Evolutionary conservation across 2,888 invertebrate species (phyloP), one percentile per base, ranked within the genome.

Genomic region (Protodeltote pygarga): DNA sequence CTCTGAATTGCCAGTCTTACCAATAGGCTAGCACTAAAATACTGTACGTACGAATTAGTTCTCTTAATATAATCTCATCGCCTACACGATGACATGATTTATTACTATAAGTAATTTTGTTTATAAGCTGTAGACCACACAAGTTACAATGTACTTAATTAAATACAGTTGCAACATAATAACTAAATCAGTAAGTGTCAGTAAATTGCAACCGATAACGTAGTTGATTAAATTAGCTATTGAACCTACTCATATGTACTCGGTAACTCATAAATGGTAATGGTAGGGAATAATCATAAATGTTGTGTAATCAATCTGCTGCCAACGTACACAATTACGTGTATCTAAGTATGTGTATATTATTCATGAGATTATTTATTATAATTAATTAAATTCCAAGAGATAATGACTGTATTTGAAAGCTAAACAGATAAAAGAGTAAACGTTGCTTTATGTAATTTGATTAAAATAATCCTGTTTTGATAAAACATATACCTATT

Each of bases 291-390:
- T 48, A 42, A 35, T 44, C 35, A 42, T 42, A 27, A 45, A 47
- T 51, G 35, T 62, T 63, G 16, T 49, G 38, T 50, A 21, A 49
- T 55, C 48, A 20, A 39, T 34, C 16, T 24, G 44, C 37, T 20
- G 11, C 20, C 39, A 21, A 40, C 37, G 37, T 53, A 57, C 39
- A 46, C 32, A 47, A 54, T 47, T 58, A 33, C 23, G 27, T 41
- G 35, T 46, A 38, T 45, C 37, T 42, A 33, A 47, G 27, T 44
- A 52, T 61, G 63, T 51, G 27, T 44, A 52, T 61, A 65, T 65
- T 49, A 68, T 68, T 59, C 52, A 65, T 71, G 39, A 38, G 31
- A 51, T 48, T n/a, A n/a, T n/a, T n/a, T n/a, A n/a, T 48, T 39
- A 50, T 39, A 50, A 48, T 10, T 44, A 50, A 59, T 65, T 65